Evolutionary conservation across 1,140 invertebrate genomes (phyloP), one percentile per base, ranked within the genome.

Genomic region (Pseudachorutes palmiensis): DNA sequence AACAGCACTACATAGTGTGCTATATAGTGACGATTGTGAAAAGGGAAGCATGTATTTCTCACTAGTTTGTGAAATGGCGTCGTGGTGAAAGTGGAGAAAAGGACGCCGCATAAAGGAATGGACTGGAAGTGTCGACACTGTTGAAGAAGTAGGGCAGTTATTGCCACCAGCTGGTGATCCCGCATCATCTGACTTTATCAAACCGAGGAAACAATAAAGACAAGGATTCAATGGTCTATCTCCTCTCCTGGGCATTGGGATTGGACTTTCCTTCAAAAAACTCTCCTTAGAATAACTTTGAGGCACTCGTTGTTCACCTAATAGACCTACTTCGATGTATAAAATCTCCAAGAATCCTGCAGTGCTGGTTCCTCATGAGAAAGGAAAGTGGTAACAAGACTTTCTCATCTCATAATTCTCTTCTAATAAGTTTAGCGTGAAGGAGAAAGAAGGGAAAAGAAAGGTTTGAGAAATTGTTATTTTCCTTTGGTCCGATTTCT

Each of bases 321-420:
- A 55, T n/a, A 16, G 24, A 55, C 51, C 51, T 55, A 55, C 51
- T 55, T 55, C 51, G 51, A 55, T 55, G 51, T 55, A 55, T 55
- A 55, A 55, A 55, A 55, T 55, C 5, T 55, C 51, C 24, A 5
- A 41, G 36, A 41, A 19, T 55, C 51, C 51, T 5, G 24, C 51
- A 12, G 14, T 14, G 3, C 24, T 26, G 12, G 12, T 55, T 14
- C 14, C 24, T 55, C 51, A 55, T 14, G 12, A 55, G 51, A 55
- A 55, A 45, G 19, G 19, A 12, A 19, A 45, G 19, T 9, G 19
- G 36, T 45, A 45, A 45, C n/a, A n/a, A n/a, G n/a, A n/a, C n/a
- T n/a, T n/a, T n/a, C n/a, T n/a, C n/a, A n/a, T n/a, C n/a, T n/a
- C n/a, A n/a, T n/a, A n/a, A n/a, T n/a, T n/a, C n/a, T n/a, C n/a